A percentile compares a stretch with the other conserved stretches of the same genome.
These are phyloP conservation scores for Alethe castanea DNA, from an alignment of 2,113 vertebrate species.

Conservation along the genomic window DNA sequence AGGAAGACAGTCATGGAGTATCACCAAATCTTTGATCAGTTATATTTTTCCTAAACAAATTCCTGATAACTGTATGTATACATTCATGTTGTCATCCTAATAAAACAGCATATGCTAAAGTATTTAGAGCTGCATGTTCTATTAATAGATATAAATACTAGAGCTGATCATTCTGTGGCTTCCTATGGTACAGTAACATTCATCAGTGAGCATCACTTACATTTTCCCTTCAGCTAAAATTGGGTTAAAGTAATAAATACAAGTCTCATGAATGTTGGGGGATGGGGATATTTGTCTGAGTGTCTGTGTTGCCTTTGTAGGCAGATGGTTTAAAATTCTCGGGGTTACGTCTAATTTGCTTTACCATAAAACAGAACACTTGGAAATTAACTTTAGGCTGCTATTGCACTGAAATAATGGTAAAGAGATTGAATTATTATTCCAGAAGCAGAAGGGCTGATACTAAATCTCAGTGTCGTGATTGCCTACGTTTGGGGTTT, in stretches of 20 bases:
- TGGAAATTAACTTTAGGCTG: background rate
- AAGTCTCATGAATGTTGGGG: background rate
- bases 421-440: background rate
- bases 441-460: background rate
- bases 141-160: background rate
- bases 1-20: background rate
- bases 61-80: background rate
- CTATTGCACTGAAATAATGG: background rate
- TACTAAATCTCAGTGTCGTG: background rate
- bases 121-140: background rate
- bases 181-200: background rate
- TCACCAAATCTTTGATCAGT: background rate
- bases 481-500: accelerated
- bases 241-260: background rate
- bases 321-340: background rate
- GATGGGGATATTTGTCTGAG: background rate
- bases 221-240: background rate
- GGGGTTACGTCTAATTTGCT: background rate
- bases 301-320: background rate
- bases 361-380: background rate
- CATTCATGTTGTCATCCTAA: background rate
- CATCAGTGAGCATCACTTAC: background rate
- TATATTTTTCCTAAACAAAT: background rate
- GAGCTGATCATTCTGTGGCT: background rate
- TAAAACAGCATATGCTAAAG: background rate